Percentiles rank a stretch among this genome's conserved stretches.
These are phyloP conservation scores for Brachyhypopomus gauderio DNA, from an alignment of 2,113 vertebrate species.

Conservation along the genomic window DNA sequence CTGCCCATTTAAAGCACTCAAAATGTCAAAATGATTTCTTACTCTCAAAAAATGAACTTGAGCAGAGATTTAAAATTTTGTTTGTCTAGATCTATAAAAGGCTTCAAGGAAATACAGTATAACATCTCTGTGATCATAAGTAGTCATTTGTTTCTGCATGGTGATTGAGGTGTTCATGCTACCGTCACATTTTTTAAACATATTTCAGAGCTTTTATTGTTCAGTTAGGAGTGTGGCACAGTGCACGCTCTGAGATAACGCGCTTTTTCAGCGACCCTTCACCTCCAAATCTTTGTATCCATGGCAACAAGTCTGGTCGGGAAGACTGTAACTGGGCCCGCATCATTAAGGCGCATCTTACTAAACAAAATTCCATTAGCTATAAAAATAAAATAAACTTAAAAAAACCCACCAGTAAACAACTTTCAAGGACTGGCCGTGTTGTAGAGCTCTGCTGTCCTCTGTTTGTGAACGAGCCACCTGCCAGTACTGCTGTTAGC, in stretches of 20 bases:
- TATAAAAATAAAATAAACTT: no score
- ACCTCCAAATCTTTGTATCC: conserved; percentile 43
- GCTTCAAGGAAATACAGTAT: background rate
- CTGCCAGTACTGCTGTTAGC: conserved; percentile 63
- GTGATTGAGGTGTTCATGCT: background rate
- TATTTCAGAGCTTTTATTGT: conserved; percentile 6
- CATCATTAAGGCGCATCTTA: conserved; percentile 44
- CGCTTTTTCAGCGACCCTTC: conserved; percentile 29
- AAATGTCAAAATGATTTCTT: no score
- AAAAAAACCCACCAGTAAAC: conserved; percentile 21
- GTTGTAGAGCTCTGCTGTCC: conserved; percentile 35
- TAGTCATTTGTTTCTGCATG: background rate
- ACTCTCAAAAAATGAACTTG: no score
- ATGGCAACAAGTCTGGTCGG: conserved; percentile 47
- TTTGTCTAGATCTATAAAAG: no score
- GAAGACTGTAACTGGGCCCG: conserved; percentile 25
- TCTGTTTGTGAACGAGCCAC: conserved; percentile 71
- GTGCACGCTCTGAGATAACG: background rate
- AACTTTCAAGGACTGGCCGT: conserved; percentile 45
- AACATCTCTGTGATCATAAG: background rate
- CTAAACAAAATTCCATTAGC: conserved; percentile 8
- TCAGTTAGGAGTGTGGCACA: background rate
- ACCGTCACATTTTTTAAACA: background rate
- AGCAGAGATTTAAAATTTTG: no score
- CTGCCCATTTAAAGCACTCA: no score